Evolutionary conservation across 2,113 vertebrate species (phyloP).

Genomic region (Xyrauchen texanus): DNA sequence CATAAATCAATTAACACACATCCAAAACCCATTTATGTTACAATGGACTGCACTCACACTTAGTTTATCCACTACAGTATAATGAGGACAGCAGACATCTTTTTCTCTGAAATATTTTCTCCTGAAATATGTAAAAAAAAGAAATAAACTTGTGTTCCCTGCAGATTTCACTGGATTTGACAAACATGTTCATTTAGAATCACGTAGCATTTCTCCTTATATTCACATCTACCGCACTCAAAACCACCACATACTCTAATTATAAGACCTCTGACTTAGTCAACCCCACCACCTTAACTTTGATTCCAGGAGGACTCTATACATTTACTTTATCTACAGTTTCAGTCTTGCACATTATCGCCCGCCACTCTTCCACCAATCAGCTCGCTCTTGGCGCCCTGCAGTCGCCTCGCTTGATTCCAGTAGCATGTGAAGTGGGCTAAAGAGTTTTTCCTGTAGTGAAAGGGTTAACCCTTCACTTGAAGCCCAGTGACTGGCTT

Average conservation of each 20-base stretch:
- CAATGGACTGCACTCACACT: background rate
- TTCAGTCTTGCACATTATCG: slow-evolving; percentile 3
- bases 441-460: slow-evolving; percentile 53
- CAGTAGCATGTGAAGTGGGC: slow-evolving; percentile 59
- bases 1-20: background rate
- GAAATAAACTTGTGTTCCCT: no score
- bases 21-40: background rate
- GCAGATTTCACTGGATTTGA: no score
- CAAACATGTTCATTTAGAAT: no score
- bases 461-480: slow-evolving; percentile 74
- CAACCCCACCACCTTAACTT: background rate
- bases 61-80: no score
- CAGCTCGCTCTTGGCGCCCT: slow-evolving; percentile 28
- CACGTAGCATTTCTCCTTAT: no score
- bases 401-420: slow-evolving; percentile 32
- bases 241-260: background rate
- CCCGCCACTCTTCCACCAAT: background rate
- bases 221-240: background rate
- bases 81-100: no score
- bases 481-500: slow-evolving; percentile 64
- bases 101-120: no score
- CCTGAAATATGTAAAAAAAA: no score
- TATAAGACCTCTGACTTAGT: background rate
- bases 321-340: background rate
- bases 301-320: background rate